Evolutionary conservation across 2,113 vertebrate genomes (phyloP), one percentile per base, ranked within the genome.

Genomic region (Nerophis ophidion): DNA sequence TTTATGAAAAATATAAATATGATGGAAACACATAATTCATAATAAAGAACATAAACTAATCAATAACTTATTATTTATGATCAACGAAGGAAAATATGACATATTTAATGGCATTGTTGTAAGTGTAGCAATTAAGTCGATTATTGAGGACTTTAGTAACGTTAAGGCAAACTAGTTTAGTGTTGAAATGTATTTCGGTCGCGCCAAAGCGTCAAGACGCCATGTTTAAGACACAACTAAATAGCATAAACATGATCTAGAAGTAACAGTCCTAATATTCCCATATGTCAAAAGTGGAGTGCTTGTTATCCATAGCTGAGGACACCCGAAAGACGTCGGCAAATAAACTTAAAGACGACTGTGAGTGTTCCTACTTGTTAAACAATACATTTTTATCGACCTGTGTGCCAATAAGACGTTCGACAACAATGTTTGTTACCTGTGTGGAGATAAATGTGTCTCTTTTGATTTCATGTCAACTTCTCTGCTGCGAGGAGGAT

Each of bases 391-490:
- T 6, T 56, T 14, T 48, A 64, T 36, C 84, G 87, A 88, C 85
- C 87, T 86, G 81, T 64, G 50, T 46, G 57, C 13, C 61, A 75
- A 45, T 61, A 63, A 26, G 26, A 26, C 26, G 26, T 17, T 6
- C 53, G n/a, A 64, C 8, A 17, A 16, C 12, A 14, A 71, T n/a
- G 36, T 62, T 48, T 66, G 40, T 84, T 88, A 88, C 85, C 87
- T 86, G 81, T 64, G 50, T 46, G 57, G 15, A 61, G 76, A 45
- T 61, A 63, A 26, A 76, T 74, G 69, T 66, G 50, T 79, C 70
- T 70, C 68, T 74, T 84, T 79, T 81, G 82, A 79, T 84, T 81
- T 82, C 86, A 86, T 84, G 66, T 65, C 63, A 74, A 80, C 53
- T 71, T 68, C 61, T 70, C 68, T 65, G 77, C 55, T 77, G n/a